Base-by-base conservation (phyloP, 2,888 invertebrate species). In the Campoletis raptor region DNA sequence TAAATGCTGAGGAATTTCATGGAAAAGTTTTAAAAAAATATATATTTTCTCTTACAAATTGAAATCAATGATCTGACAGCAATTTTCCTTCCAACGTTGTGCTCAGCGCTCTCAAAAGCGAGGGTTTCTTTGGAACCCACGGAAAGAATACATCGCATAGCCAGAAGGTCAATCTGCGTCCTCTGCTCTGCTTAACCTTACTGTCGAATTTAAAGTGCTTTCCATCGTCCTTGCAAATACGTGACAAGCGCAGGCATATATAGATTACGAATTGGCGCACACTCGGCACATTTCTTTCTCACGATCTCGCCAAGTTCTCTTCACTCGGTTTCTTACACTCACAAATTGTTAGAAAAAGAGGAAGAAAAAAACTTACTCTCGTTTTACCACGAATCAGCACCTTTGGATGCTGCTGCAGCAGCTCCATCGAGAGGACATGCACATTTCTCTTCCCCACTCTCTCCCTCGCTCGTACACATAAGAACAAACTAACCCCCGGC, bases 151-250 rank as follows among this genome's bases (percentile, higher is more conserved):
- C 24, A 52, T 45, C 37, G 21, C 7, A 48, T 37, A 15, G 30
- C 45, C 4, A 30, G 37, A 54, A 48, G n/a, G 36, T n/a, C n/a
- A 36, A 21, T 2, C 48, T 64, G 21, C 24, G 21, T 37, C 18
- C 66, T 18, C n/a, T 54, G 4, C 57, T 64, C 7, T 24, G 61
- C 52, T 42, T 12, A 12, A 30, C 10, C 52, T 40, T 45, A 15
- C 40, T 67, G 36, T 42, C 76, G 21, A 42, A 76, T 66, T 76
- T 70, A 45, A 73, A 83, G 83, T 85, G 83, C 77, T 82, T 85
- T 85, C 78, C 80, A 81, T 83, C 83, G 85, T 85, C 80, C 83
- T 86, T 76, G 88, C 86, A 86, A 87, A 88, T 88, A 83, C 69
- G 67, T 82, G 79, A 83, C 76, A 86, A 86, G 83, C 76, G 76